These are phyloP conservation scores for Drosophila neonasuta DNA, from an alignment of 2,888 invertebrate genomes.

Conservation along the genomic window DNA sequence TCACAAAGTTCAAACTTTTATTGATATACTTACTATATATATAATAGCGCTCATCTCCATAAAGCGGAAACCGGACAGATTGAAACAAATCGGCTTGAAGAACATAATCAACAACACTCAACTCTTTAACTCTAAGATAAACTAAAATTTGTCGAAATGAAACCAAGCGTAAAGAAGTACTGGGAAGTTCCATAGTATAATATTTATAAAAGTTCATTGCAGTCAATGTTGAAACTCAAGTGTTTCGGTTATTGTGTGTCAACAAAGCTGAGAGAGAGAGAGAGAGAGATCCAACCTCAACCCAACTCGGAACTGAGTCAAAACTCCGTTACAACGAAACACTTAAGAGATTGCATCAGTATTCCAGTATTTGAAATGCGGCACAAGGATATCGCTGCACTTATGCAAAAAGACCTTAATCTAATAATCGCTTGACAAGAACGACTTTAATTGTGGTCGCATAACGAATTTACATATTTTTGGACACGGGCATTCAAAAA, in stretches of 20 bases:
- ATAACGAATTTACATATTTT: slow-evolving; percentile 56
- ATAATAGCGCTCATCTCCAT: slow-evolving; percentile 46
- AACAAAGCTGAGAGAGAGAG: slow-evolving; percentile 12
- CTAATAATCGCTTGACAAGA: slow-evolving; percentile 71
- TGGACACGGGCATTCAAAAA: slow-evolving; percentile 52
- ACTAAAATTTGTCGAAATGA: slow-evolving; percentile 16
- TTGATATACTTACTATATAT: slow-evolving; percentile 39
- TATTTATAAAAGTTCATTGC: slow-evolving; percentile 52
- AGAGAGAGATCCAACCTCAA: slow-evolving; percentile 6
- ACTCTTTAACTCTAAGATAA: slow-evolving; percentile 11
- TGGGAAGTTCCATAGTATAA: slow-evolving; percentile 12
- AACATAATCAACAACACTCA: slow-evolving; percentile 24
- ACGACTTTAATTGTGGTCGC: slow-evolving; percentile 60
- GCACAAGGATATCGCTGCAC: slow-evolving; percentile 67
- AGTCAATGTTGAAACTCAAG: slow-evolving; percentile 40
- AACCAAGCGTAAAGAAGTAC: slow-evolving; percentile 44
- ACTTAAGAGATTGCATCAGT: slow-evolving; percentile 10
- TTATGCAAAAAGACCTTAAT: slow-evolving; percentile 68
- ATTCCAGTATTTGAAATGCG: slow-evolving; percentile 2
- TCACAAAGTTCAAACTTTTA: slow-evolving; percentile 27
- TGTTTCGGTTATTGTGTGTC: slow-evolving; percentile 18
- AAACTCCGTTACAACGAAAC: slow-evolving; percentile 24
- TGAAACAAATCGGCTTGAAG: slow-evolving; percentile 33
- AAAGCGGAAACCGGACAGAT: slow-evolving; percentile 55
- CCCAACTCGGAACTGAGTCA: slow-evolving; percentile 41